These are phyloP conservation scores for Leucophenga montana DNA, from an alignment of 2,888 invertebrate species.

Conservation along the genomic window DNA sequence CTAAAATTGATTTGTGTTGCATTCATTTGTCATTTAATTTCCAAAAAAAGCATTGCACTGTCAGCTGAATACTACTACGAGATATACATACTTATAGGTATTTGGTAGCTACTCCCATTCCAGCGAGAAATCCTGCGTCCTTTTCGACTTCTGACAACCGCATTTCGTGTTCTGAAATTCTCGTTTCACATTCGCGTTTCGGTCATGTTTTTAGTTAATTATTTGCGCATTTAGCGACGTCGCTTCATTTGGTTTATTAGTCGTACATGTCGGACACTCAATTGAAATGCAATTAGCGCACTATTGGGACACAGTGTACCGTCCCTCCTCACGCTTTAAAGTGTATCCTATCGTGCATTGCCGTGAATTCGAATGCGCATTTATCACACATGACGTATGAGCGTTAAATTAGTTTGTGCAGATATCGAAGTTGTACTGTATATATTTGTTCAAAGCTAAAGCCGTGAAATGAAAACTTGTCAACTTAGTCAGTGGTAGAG, in stretches of 20 bases:
- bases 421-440: background rate
- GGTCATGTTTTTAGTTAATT: conserved; percentile 52
- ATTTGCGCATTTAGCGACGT: conserved; percentile 53
- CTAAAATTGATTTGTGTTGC: conserved; percentile 22
- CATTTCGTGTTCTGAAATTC: too few relatives aligned
- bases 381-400: conserved; percentile 18
- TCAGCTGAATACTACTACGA: background rate
- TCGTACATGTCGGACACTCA: conserved; percentile 17
- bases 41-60: background rate
- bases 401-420: conserved; percentile 3
- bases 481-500: too few relatives aligned
- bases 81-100: too few relatives aligned
- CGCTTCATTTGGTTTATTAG: conserved; percentile 20
- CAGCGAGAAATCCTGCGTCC: too few relatives aligned
- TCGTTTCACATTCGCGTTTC: background rate
- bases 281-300: conserved; percentile 22
- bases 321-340: background rate
- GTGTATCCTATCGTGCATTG: background rate
- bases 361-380: background rate
- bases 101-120: too few relatives aligned
- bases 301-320: background rate
- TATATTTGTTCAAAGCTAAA: too few relatives aligned
- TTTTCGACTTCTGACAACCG: too few relatives aligned
- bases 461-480: too few relatives aligned
- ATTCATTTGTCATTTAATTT: conserved; percentile 17